Evolutionary conservation across 2,888 invertebrate genomes (phyloP).

Genomic region (Teleiodes luculella): DNA sequence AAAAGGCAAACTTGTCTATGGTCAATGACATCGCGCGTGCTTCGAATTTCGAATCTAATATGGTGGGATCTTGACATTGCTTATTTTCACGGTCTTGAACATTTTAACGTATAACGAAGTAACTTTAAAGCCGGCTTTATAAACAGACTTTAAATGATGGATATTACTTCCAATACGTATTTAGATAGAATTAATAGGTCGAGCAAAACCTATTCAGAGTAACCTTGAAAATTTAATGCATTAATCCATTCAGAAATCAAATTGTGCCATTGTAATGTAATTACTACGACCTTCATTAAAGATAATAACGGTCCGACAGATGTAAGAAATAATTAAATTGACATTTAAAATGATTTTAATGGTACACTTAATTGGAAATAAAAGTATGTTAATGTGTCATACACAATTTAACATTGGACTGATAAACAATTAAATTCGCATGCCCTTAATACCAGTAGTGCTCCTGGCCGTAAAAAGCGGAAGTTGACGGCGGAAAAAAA

Average conservation of each 20-base stretch:
- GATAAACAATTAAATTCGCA: slow-evolving; percentile 6
- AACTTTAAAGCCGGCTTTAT: too few species aligned
- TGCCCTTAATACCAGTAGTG: slow-evolving; percentile 25
- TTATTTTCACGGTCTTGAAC: slow-evolving; percentile 40
- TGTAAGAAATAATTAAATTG: slow-evolving; percentile 5
- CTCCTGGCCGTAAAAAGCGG: slow-evolving; percentile 27
- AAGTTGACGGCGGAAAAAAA: slow-evolving; percentile 33
- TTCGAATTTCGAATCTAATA: slow-evolving; percentile 54
- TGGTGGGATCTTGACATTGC: slow-evolving; percentile 70
- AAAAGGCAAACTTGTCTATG: slow-evolving; percentile 67
- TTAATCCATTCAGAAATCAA: neutral
- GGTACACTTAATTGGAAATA: neutral
- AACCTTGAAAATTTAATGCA: neutral
- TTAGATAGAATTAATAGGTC: too few species aligned
- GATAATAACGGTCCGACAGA: neutral
- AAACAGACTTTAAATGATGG: too few species aligned
- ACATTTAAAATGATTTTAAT: slow-evolving; percentile 8
- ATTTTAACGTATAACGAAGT: neutral
- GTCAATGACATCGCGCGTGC: slow-evolving; percentile 64
- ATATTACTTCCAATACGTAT: too few species aligned
- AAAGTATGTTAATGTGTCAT: slow-evolving; percentile 5
- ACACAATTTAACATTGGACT: slow-evolving; percentile 1
- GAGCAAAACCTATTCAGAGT: too few species aligned
- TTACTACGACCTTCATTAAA: slow-evolving; percentile 1
- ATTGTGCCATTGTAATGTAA: neutral